phyloP scores from a whole-genome alignment of 2,888 invertebrate species.

The Elmis aenea region DNA sequence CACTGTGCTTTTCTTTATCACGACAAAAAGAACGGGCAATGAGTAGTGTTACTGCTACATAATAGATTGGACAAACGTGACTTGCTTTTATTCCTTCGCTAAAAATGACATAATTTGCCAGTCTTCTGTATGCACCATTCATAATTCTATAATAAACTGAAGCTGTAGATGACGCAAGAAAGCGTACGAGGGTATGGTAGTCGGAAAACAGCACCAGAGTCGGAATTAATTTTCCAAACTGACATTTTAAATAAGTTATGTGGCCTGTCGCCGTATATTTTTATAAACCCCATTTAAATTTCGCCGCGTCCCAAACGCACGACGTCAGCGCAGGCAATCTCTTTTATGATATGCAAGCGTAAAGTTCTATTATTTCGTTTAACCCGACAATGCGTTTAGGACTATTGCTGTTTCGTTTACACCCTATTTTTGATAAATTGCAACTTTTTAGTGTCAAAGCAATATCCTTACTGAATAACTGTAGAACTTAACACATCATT shows the following conservation, averaged over 20 bases:
- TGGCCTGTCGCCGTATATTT: conserved; percentile 19
- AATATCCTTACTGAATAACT: conserved; percentile 36
- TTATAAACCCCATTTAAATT: conserved; percentile 21
- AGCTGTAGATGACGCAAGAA: conserved; percentile 36
- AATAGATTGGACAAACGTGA: too few species aligned
- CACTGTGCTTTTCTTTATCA: too few species aligned
- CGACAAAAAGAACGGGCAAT: too few species aligned
- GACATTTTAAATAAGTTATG: conserved; percentile 43
- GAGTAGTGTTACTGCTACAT: too few species aligned
- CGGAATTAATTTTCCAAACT: conserved; percentile 40
- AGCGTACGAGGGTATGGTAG: conserved; percentile 8
- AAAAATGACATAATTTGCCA: conserved; percentile 16
- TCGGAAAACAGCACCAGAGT: conserved; percentile 29
- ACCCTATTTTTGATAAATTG: conserved; percentile 25
- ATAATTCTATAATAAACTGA: conserved; percentile 9
- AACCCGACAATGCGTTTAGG: conserved; percentile 15
- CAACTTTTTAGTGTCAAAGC: conserved; percentile 39
- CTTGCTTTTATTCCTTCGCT: too few species aligned
- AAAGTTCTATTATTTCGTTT: too few species aligned
- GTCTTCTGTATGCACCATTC: conserved; percentile 13
- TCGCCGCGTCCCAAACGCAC: conserved; percentile 19
- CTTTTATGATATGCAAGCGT: too few species aligned
- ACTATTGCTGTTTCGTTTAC: conserved; percentile 15
- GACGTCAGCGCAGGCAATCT: conserved; percentile 7
- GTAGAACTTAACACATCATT: too few species aligned